Evolutionary conservation across 2,797 vertebrate genomes (phyloP).

Genomic region (Perdix hodgsoniae): DNA sequence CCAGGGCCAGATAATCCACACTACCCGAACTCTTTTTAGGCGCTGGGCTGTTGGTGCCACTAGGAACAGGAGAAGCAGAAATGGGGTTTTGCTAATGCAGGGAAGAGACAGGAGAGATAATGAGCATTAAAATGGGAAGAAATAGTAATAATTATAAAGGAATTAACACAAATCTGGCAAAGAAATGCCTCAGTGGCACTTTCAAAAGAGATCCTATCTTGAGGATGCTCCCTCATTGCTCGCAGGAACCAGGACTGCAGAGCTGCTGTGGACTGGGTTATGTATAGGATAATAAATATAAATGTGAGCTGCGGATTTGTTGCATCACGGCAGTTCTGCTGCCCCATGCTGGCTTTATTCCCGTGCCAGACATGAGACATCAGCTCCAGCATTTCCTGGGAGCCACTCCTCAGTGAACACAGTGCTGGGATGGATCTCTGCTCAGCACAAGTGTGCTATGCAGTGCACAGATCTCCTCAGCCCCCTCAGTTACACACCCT

Average conservation of each 20-base stretch:
- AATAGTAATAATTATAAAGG: background rate
- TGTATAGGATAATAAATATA: background rate
- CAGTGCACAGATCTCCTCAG: constrained; percentile 6
- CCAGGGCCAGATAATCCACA: constrained; percentile 96
- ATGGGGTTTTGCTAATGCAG: constrained; percentile 93
- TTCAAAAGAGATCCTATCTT: background rate
- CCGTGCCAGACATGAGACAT: background rate
- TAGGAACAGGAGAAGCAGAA: constrained; percentile 95
- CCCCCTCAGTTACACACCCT: background rate
- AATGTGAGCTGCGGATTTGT: background rate
- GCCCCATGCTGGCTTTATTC: background rate
- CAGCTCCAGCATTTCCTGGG: background rate
- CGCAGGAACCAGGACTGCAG: background rate
- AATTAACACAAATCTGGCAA: constrained; percentile 6
- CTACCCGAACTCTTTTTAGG: constrained; percentile 92
- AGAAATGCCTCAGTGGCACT: background rate
- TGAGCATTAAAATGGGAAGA: constrained; percentile 28
- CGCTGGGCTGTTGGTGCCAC: constrained; percentile 96
- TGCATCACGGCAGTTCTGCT: background rate
- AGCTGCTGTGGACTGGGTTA: background rate
- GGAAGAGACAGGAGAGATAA: constrained; percentile 48
- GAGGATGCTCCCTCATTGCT: background rate
- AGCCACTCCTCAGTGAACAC: background rate
- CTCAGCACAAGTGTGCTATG: background rate
- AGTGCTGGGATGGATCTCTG: background rate